phyloP scores from a whole-genome alignment of 1,140 invertebrate genomes.

The Hetaerina americana region DNA sequence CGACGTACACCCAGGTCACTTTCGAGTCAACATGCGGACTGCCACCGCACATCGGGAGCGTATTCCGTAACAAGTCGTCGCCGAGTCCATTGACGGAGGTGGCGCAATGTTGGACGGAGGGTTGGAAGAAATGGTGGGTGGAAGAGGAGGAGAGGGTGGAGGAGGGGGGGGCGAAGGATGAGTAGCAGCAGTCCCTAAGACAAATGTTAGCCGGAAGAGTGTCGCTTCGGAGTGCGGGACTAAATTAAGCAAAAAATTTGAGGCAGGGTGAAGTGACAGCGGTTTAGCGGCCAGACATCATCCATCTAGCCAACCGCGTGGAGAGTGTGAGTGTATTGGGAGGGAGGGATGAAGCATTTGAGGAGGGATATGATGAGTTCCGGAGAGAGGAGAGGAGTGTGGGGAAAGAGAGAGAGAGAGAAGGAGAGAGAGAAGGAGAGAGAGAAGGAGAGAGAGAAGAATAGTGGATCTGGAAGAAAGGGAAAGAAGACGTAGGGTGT shows the following conservation, averaged over 20 bases:
- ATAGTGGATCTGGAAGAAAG: too few species aligned
- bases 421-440: not conserved
- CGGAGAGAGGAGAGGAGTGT: too few species aligned
- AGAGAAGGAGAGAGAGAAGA: not conserved
- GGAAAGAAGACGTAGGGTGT: too few species aligned
- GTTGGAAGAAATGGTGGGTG: too few species aligned
- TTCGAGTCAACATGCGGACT: too few species aligned
- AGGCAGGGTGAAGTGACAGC: not conserved
- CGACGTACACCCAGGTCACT: too few species aligned
- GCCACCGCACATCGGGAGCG: too few species aligned
- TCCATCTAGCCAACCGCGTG: not conserved
- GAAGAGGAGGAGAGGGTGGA: too few species aligned
- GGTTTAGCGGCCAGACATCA: not conserved
- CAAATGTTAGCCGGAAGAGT: not conserved
- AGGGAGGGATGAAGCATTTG: not conserved
- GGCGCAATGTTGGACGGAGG: too few species aligned
- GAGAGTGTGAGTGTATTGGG: not conserved
- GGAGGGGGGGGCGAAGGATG: not conserved
- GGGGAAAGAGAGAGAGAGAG: not conserved
- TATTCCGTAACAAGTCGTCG: too few species aligned
- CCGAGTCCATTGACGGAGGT: too few species aligned
- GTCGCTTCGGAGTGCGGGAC: not conserved
- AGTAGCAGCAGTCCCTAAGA: not conserved
- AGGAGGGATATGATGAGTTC: not conserved
- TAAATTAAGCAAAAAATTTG: not conserved